A percentile compares a stretch with the other conserved stretches of the same genome.
phyloP scores from a whole-genome alignment of 2,888 invertebrate genomes.

The Metalampra italica region DNA sequence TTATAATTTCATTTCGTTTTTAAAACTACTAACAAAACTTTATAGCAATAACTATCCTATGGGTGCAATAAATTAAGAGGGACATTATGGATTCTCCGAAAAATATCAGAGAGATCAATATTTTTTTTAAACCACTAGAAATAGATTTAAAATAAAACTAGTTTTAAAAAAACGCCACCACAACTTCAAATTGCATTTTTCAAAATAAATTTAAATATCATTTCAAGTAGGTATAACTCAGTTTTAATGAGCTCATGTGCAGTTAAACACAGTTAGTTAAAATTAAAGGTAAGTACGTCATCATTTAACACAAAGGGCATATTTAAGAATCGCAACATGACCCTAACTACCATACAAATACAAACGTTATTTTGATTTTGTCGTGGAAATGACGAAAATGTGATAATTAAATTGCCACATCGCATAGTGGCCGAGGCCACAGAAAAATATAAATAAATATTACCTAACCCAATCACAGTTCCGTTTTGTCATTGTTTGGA shows the following conservation, averaged over 20 bases:
- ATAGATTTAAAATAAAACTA: too few relatives aligned
- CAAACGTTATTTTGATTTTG: conserved; percentile 21
- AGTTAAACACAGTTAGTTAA: background rate
- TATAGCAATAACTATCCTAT: too few relatives aligned
- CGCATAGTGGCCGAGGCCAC: conserved; percentile 41
- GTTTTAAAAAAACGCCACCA: too few relatives aligned
- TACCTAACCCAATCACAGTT: conserved; percentile 38
- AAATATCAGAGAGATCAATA: too few relatives aligned
- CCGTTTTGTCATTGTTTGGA: conserved; percentile 34
- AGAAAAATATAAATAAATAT: conserved; percentile 49
- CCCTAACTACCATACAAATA: conserved; percentile 18
- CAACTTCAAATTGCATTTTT: too few relatives aligned
- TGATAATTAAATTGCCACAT: conserved; percentile 62
- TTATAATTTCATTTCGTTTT: too few relatives aligned
- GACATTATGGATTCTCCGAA: too few relatives aligned
- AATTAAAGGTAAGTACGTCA: background rate
- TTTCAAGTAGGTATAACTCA: too few relatives aligned
- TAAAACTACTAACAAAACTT: background rate
- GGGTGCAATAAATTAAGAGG: too few relatives aligned
- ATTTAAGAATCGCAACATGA: conserved; percentile 9
- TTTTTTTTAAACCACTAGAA: too few relatives aligned
- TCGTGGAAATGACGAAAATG: conserved; percentile 36
- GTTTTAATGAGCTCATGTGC: background rate
- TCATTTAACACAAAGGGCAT: background rate
- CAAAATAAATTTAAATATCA: too few relatives aligned